Percentiles rank a stretch among this genome's conserved stretches.
Conservation (phyloP, 2,113 vertebrate species). For the Otis tarda region DNA sequence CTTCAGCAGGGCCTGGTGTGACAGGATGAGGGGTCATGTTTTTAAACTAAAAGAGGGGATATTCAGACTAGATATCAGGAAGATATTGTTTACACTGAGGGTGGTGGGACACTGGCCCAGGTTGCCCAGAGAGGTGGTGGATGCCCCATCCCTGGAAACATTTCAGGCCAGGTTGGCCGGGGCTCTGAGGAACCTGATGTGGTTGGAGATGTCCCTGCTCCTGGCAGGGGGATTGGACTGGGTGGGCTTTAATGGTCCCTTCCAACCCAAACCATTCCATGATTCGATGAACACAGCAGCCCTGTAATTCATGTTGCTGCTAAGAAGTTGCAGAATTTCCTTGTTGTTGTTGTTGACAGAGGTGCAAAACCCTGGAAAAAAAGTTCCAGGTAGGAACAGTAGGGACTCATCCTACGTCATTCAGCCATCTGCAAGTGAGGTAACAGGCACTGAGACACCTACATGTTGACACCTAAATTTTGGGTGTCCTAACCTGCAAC, state of each 20-base stretch:
- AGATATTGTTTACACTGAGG: rapidly evolving
- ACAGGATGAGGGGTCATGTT: background rate
- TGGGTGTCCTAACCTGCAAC: background rate
- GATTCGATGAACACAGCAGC: background rate
- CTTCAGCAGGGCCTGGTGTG: background rate
- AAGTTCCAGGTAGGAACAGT: rapidly evolving
- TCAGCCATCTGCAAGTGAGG: background rate
- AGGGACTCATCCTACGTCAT: rapidly evolving
- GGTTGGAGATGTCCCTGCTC: background rate
- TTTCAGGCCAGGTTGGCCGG: rapidly evolving
- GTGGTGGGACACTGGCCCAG: background rate
- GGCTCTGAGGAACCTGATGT: background rate
- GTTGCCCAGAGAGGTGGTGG: background rate
- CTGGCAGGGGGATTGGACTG: rapidly evolving
- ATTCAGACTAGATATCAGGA: background rate
- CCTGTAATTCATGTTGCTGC: background rate
- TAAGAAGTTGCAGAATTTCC: background rate
- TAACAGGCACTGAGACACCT: background rate
- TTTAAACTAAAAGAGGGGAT: background rate
- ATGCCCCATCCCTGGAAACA: background rate
- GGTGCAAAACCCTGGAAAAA: background rate
- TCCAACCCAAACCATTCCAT: background rate
- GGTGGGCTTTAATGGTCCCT: background rate
- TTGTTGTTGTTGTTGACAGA: background rate
- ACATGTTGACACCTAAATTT: background rate